These are phyloP conservation scores for Dasyprocta punctata DNA, from an alignment of 2,113 vertebrate genomes.

Conservation along the genomic window DNA sequence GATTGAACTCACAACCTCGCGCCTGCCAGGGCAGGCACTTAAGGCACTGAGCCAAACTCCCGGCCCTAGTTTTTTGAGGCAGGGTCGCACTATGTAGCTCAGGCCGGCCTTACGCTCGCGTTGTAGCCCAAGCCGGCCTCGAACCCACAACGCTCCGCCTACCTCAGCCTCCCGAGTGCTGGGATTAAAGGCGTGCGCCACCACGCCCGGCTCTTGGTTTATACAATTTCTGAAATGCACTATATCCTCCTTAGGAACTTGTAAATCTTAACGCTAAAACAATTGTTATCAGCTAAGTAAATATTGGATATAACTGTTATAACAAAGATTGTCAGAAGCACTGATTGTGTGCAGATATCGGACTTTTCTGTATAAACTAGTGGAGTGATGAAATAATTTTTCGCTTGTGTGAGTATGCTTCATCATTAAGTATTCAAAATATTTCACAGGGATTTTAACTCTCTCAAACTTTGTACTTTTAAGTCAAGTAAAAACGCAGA, in stretches of 20 bases:
- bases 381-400: background rate
- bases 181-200: too few species aligned
- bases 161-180: too few species aligned
- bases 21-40: too few species aligned
- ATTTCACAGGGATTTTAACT: background rate
- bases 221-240: background rate
- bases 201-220: too few species aligned
- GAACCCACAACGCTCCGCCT: too few species aligned
- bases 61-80: too few species aligned
- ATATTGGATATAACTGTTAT: background rate
- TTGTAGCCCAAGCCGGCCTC: too few species aligned
- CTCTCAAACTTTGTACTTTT: background rate
- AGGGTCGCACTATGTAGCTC: too few species aligned
- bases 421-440: background rate
- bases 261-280: background rate
- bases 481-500: background rate
- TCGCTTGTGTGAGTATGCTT: background rate
- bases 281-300: background rate
- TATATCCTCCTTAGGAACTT: background rate
- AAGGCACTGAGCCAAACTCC: too few species aligned
- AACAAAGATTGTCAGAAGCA: background rate
- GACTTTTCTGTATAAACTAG: background rate
- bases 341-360: fast-evolving
- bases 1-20: too few species aligned
- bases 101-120: too few species aligned